Evolutionary conservation across 2,888 invertebrate genomes (phyloP), one percentile per base, ranked within the genome.

Genomic region (Scaptomyza polygonia): DNA sequence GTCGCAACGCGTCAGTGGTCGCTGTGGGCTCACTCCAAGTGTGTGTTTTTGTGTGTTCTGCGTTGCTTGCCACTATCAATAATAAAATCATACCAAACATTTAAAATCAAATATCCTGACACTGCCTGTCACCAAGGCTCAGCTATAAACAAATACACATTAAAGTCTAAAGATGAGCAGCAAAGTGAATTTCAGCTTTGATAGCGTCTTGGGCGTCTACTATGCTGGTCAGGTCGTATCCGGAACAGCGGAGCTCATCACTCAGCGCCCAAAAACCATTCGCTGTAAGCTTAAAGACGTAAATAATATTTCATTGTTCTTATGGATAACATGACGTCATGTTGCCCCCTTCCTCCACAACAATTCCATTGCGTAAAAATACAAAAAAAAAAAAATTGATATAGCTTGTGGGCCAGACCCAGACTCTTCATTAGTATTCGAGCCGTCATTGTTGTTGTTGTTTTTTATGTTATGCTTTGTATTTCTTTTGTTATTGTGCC

Each of bases 151-250:
- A 32, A 21, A 14, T 16, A 14, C n/a, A 5, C 21, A 53, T 12
- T 21, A 8, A 32, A 9, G 4, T 12, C 29, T 29, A 21, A 65
- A 49, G 25, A 91, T 91, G 91, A 79, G 90, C 40, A 91, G 90
- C 64, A 90, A 90, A 68, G 91, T 90, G 44, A 89, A 77, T n/a
- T 88, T 91, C 49, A 72, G 67, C 53, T 91, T 91, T 53, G 91
- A 91, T 58, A 91, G 83, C 55, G 88, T 87, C 29, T 64, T 89
- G 55, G 89, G 89, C n/a, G 88, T 91, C 42, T 91, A 89, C 57
- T 91, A 90, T 81, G 91, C 91, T 64, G 91, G 91, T 21, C 91
- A 91, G 66, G 72, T 87, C 34, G 81, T 91, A 32, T 90, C 91
- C 66, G 91, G 91, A 21, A 85, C 89, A 47, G 90, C 90, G 27